A percentile compares a stretch with the other conserved stretches of the same genome.
These are phyloP conservation scores for Aphidius colemani DNA, from an alignment of 2,888 invertebrate species.

Conservation along the genomic window DNA sequence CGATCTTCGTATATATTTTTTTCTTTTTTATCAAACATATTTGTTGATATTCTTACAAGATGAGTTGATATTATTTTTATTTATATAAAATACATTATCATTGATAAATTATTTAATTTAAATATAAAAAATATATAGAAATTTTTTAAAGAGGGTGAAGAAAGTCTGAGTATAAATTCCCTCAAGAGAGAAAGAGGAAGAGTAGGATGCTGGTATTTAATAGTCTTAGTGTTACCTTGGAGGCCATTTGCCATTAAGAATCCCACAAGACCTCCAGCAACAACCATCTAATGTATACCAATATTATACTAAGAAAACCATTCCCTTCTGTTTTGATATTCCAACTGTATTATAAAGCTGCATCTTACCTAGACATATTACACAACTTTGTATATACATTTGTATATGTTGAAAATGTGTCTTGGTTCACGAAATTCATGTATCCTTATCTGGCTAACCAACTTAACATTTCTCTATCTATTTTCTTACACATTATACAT, in stretches of 20 bases:
- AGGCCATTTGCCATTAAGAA: constrained; percentile 56
- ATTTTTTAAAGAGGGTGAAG: no score
- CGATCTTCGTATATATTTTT: background rate
- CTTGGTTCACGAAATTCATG: constrained; percentile 2
- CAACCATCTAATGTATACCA: no score
- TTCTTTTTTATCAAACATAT: background rate
- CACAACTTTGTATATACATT: constrained; percentile 23
- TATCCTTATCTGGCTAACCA: constrained; percentile 15
- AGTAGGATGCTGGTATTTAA: constrained; percentile 47
- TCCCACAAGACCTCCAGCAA: constrained; percentile 49
- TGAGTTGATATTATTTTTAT: background rate
- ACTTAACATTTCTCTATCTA: constrained; percentile 12
- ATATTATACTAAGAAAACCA: constrained; percentile 21
- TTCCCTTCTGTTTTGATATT: constrained; percentile 32
- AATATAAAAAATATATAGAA: background rate
- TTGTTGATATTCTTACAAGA: background rate
- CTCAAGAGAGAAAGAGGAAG: background rate
- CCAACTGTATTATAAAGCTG: background rate
- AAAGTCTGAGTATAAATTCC: background rate
- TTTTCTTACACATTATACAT: constrained; percentile 15
- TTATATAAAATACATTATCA: background rate
- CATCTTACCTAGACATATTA: constrained; percentile 41
- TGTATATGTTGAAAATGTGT: background rate
- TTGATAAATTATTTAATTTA: background rate
- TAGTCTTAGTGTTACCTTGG: constrained; percentile 53